A percentile compares a stretch with the other conserved stretches of the same genome.
phyloP scores from a whole-genome alignment of 2,888 invertebrate genomes.

The Macropis europaea region DNA sequence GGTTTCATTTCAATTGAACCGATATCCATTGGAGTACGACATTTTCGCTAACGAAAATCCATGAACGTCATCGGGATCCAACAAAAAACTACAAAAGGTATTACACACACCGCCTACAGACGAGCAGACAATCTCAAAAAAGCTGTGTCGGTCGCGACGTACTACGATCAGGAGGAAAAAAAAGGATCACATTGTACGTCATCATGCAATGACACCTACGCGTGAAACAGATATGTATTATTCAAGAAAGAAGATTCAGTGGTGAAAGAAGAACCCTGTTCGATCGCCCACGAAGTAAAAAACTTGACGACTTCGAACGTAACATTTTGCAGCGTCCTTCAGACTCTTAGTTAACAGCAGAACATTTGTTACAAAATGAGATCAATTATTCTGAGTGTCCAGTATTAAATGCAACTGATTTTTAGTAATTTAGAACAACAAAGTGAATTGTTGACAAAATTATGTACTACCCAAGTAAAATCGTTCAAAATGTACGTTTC shows the following conservation, averaged over 20 bases:
- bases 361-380: too few species aligned
- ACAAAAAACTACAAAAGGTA: not conserved
- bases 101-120: not conserved
- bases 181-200: constrained; percentile 2
- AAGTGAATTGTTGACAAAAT: too few species aligned
- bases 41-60: not conserved
- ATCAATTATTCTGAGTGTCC: too few species aligned
- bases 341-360: too few species aligned
- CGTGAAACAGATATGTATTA: not conserved
- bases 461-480: too few species aligned
- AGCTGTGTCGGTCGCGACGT: constrained; percentile 6
- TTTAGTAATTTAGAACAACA: too few species aligned
- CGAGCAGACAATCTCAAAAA: constrained; percentile 5
- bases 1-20: not conserved
- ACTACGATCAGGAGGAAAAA: not conserved
- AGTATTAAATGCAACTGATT: too few species aligned
- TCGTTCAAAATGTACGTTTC: too few species aligned
- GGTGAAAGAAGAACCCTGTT: too few species aligned
- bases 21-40: not conserved
- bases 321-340: too few species aligned
- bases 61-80: constrained; percentile 3
- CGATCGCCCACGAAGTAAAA: not conserved
- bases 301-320: too few species aligned
- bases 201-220: constrained; percentile 24
- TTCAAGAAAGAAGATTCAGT: too few species aligned